Evolutionary conservation across 2,113 vertebrate species (phyloP).

Genomic region (Ivindomyrus marchei): DNA sequence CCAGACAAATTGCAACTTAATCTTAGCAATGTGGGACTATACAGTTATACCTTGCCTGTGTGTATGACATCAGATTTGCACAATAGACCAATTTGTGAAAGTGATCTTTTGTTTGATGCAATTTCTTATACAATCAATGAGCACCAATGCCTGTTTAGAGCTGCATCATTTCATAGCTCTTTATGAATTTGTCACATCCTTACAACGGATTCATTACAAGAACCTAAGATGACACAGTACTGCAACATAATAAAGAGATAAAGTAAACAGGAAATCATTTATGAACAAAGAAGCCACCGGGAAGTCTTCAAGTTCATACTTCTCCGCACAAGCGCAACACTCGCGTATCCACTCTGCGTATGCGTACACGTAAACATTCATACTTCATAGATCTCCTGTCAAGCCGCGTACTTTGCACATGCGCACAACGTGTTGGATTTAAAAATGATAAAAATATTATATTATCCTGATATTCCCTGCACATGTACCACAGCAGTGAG

Average conservation of each 20-base stretch:
- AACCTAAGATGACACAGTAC: not conserved
- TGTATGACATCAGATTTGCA: not conserved
- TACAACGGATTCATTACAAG: not conserved
- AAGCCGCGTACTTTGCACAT: too few species aligned
- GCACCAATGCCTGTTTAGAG: not conserved
- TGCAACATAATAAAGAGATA: not conserved
- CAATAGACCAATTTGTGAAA: not conserved
- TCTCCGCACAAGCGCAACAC: too few species aligned
- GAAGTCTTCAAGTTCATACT: not conserved
- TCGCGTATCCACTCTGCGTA: too few species aligned
- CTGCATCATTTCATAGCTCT: not conserved
- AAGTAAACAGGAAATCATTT: not conserved
- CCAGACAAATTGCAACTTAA: not conserved
- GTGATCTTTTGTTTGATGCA: not conserved
- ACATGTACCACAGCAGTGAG: too few species aligned
- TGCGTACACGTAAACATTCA: too few species aligned
- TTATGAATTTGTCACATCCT: not conserved
- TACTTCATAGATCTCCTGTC: too few species aligned
- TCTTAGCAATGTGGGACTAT: not conserved
- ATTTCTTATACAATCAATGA: not conserved
- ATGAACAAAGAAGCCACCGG: not conserved
- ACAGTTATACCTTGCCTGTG: not conserved
- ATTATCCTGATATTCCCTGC: too few species aligned
- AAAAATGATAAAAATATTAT: too few species aligned
- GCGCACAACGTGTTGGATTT: too few species aligned